Conservation (phyloP, 2,113 vertebrate genomes). For the Acanthochromis polyacanthus region DNA sequence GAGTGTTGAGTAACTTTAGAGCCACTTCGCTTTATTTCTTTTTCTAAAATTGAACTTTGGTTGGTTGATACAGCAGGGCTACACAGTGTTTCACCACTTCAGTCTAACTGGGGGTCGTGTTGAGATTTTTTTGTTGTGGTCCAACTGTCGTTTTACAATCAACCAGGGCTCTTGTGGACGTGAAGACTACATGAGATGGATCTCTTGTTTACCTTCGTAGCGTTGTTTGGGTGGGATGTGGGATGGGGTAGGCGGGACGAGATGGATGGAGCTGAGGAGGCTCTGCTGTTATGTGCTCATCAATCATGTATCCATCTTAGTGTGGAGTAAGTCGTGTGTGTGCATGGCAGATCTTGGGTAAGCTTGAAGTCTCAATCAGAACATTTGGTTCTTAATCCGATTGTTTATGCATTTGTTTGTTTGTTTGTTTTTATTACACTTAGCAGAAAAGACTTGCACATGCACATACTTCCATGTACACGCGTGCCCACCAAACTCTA, state of each 20-base stretch:
- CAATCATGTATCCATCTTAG: conserved; percentile 50
- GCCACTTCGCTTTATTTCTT: conserved; percentile 28
- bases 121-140: conserved; percentile 8
- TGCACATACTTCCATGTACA: conserved; percentile 61
- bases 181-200: conserved; percentile 47
- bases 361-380: conserved; percentile 75
- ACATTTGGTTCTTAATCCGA: conserved; percentile 60
- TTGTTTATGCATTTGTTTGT: conserved; percentile 54
- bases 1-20: conserved; percentile 45
- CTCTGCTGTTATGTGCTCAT: conserved; percentile 55
- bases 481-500: conserved; percentile 41
- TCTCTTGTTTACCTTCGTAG: conserved; percentile 52
- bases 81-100: conserved; percentile 8
- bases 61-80: conserved; percentile 22
- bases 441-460: conserved; percentile 65
- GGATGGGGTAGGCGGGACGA: conserved; percentile 18
- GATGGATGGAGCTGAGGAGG: conserved; percentile 13
- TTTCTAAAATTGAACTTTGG: conserved; percentile 47
- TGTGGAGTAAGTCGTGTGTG: conserved; percentile 51
- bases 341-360: conserved; percentile 71
- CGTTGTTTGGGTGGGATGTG: conserved; percentile 24
- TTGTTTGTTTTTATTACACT: conserved; percentile 47
- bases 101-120: conserved; percentile 11
- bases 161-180: conserved; percentile 52
- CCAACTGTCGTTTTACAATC: conserved; percentile 25